Evolutionary conservation across 2,888 invertebrate species (phyloP).

Genomic region (Microchrysa polita): DNA sequence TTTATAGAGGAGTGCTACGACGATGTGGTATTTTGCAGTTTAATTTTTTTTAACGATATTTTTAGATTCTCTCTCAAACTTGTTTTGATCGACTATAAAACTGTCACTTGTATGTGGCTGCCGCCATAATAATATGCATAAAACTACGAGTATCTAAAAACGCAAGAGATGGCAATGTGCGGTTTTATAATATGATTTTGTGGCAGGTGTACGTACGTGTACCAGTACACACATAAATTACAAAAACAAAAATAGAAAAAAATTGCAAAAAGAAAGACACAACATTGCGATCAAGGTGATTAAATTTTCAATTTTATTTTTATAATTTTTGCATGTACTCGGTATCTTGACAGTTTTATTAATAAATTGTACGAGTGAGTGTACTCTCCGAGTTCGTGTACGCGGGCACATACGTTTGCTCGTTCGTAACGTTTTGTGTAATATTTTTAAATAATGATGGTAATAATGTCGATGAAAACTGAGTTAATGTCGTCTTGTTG

Average conservation of each 20-base stretch:
- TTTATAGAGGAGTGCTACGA: too few relatives aligned
- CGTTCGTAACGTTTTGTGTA: background rate
- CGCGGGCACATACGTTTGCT: background rate
- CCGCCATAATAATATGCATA: too few relatives aligned
- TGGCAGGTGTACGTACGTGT: conserved; percentile 31
- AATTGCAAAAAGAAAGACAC: too few relatives aligned
- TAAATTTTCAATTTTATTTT: conserved; percentile 29
- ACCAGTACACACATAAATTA: too few relatives aligned
- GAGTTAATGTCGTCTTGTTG: too few relatives aligned
- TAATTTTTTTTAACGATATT: conserved; percentile 18
- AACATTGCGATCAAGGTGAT: conserved; percentile 38
- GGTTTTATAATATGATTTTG: conserved; percentile 39
- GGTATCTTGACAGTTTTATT: background rate
- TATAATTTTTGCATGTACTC: conserved; percentile 1
- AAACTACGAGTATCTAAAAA: conserved; percentile 44
- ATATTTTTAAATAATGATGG: too few relatives aligned
- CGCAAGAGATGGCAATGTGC: conserved; percentile 22
- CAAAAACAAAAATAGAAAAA: too few relatives aligned
- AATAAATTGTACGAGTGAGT: background rate
- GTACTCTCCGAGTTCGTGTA: background rate
- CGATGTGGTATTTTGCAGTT: too few relatives aligned
- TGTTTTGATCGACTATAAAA: conserved; percentile 44
- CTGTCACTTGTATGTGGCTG: conserved; percentile 45
- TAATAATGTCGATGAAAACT: too few relatives aligned
- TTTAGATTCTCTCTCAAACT: conserved; percentile 37